These are phyloP conservation scores for Carposina sasakii DNA, from an alignment of 1,140 invertebrate genomes.

Conservation along the genomic window DNA sequence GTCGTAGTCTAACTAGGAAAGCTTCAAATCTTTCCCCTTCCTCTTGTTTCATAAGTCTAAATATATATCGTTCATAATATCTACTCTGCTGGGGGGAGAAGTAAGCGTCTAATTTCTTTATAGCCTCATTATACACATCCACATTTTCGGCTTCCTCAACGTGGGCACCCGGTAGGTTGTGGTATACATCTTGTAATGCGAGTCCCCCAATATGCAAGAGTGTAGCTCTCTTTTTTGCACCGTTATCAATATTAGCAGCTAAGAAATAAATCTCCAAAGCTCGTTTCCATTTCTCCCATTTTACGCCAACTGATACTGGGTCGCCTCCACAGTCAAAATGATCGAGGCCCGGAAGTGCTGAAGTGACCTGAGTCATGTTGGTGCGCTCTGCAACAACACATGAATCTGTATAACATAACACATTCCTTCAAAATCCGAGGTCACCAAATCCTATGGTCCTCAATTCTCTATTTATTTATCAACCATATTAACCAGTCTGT, in stretches of 20 bases:
- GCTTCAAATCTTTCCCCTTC: not conserved
- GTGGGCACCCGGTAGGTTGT: constrained; percentile 28
- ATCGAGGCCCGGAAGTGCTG: not conserved
- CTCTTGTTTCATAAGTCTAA: not conserved
- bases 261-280: constrained; percentile 22
- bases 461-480: no score
- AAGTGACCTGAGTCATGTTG: not conserved
- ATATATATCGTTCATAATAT: not conserved
- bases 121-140: not conserved
- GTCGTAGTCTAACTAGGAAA: not conserved
- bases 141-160: not conserved
- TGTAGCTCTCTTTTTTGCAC: constrained; percentile 25
- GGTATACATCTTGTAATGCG: constrained; percentile 26
- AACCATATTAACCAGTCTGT: no score
- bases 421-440: no score
- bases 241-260: constrained; percentile 18
- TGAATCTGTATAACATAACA: not conserved
- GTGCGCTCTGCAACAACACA: not conserved
- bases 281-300: constrained; percentile 32
- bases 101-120: constrained; percentile 16
- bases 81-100: no score
- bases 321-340: no score
- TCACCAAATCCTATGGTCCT: no score
- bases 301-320: no score
- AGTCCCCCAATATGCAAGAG: constrained; percentile 30